Percentiles rank a stretch among this genome's conserved stretches.
Conservation (phyloP, 1,140 invertebrate species). For the Cydia amplana region DNA sequence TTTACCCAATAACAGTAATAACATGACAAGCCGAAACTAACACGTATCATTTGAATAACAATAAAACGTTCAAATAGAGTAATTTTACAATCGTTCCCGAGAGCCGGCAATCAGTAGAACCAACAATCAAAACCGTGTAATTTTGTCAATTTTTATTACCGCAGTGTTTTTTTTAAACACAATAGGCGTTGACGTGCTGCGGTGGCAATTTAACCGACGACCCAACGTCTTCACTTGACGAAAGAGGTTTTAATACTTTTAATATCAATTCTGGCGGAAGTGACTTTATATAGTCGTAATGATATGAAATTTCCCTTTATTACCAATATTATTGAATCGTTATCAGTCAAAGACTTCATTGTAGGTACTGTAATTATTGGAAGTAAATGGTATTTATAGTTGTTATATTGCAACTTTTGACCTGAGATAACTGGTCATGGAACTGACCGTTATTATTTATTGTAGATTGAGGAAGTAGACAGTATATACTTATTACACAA, state of each 20-base stretch:
- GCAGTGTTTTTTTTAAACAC: conserved; percentile 62
- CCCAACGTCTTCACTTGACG: conserved; percentile 53
- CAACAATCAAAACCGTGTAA: conserved; percentile 66
- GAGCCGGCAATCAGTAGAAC: conserved; percentile 70
- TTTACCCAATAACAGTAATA: conserved; percentile 57
- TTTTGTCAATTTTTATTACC: conserved; percentile 72
- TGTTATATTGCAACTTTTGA: conserved; percentile 54
- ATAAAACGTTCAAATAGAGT: conserved; percentile 70
- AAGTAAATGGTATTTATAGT: conserved; percentile 75
- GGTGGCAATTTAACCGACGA: conserved; percentile 52
- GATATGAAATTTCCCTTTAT: conserved; percentile 62
- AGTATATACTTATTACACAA: conserved; percentile 9
- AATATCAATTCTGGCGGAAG: conserved; percentile 50
- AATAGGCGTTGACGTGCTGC: conserved; percentile 73
- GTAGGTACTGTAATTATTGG: conserved; percentile 71
- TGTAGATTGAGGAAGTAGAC: conserved; percentile 49
- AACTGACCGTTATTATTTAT: conserved; percentile 71
- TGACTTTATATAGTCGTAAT: conserved; percentile 54
- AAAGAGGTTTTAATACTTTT: conserved; percentile 39
- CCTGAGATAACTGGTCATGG: conserved; percentile 67
- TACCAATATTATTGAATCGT: conserved; percentile 55
- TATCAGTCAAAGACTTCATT: conserved; percentile 74
- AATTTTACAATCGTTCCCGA: conserved; percentile 63
- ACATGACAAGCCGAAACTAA: conserved; percentile 66
- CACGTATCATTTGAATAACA: conserved; percentile 70